Conservation (phyloP, 2,888 invertebrate species). For the Mermis nigrescens region DNA sequence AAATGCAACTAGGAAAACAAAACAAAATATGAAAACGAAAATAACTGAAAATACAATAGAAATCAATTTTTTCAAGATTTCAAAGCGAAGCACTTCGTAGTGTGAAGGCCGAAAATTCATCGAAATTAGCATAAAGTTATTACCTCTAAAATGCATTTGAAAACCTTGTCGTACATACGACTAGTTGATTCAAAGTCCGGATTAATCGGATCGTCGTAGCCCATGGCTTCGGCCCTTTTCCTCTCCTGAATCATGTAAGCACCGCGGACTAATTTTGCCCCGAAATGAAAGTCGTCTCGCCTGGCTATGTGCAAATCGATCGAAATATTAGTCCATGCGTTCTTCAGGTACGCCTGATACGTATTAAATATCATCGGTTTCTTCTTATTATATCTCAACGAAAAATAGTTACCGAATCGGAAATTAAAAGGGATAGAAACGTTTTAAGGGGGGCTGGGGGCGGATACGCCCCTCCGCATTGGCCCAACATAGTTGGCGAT, state of each 20-base stretch:
- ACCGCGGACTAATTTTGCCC: constrained; percentile 88
- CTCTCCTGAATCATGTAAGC: constrained; percentile 88
- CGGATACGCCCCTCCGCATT: too few relatives aligned
- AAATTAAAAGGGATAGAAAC: too few relatives aligned
- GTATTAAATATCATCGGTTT: constrained; percentile 92
- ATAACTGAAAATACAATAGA: too few relatives aligned
- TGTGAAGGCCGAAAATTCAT: too few relatives aligned
- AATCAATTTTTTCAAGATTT: too few relatives aligned
- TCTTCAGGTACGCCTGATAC: constrained; percentile 85
- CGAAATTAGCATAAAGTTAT: too few relatives aligned
- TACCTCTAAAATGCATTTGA: constrained; percentile 42
- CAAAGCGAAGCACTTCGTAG: too few relatives aligned
- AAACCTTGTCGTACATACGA: constrained; percentile 71
- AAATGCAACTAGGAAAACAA: too few relatives aligned
- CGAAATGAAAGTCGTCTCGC: constrained; percentile 89
- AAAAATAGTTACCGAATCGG: too few relatives aligned
- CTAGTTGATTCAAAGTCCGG: constrained; percentile 74
- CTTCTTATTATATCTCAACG: constrained; percentile 5
- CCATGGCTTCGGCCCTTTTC: constrained; percentile 70
- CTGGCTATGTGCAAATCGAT: constrained; percentile 86
- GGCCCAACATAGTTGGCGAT: too few relatives aligned
- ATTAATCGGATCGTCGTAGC: constrained; percentile 87
- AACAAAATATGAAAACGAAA: too few relatives aligned
- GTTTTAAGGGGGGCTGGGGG: too few relatives aligned
- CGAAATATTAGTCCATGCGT: constrained; percentile 38